phyloP scores from a whole-genome alignment of 2,113 vertebrate genomes.

The Phaethon lepturus region DNA sequence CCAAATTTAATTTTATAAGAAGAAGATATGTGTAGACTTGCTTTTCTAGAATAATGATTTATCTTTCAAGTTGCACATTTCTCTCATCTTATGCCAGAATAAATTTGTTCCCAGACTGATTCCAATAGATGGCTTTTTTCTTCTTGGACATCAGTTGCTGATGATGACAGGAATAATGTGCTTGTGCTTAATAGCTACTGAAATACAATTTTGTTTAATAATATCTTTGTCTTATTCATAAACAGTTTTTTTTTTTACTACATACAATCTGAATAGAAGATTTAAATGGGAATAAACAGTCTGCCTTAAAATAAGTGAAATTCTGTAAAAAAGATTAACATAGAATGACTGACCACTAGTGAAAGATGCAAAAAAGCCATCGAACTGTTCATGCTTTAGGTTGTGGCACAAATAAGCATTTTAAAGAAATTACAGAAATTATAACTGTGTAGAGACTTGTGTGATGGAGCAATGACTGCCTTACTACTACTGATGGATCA shows the following conservation, averaged over 20 bases:
- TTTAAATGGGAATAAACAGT: not conserved
- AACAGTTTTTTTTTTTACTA: not conserved
- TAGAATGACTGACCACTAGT: not conserved
- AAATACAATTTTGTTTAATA: not conserved
- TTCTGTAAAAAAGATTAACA: not conserved
- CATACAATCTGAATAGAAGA: not conserved
- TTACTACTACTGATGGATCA: not conserved
- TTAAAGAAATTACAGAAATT: not conserved
- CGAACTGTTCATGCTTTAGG: not conserved
- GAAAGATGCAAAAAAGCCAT: not conserved
- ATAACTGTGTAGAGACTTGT: not conserved
- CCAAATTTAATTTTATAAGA: not conserved
- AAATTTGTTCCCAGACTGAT: not conserved
- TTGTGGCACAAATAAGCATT: not conserved
- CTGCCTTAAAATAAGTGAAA: not conserved
- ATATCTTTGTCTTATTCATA: not conserved
- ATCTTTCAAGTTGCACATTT: not conserved
- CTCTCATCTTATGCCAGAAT: not conserved
- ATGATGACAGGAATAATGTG: not conserved
- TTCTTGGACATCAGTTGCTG: not conserved
- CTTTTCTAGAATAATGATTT: not conserved
- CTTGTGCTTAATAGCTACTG: not conserved
- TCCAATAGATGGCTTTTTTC: not conserved
- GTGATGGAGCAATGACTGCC: not conserved
- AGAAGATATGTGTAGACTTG: not conserved